Conservation (phyloP, 2,888 invertebrate genomes). For the Heliconius ismenius region DNA sequence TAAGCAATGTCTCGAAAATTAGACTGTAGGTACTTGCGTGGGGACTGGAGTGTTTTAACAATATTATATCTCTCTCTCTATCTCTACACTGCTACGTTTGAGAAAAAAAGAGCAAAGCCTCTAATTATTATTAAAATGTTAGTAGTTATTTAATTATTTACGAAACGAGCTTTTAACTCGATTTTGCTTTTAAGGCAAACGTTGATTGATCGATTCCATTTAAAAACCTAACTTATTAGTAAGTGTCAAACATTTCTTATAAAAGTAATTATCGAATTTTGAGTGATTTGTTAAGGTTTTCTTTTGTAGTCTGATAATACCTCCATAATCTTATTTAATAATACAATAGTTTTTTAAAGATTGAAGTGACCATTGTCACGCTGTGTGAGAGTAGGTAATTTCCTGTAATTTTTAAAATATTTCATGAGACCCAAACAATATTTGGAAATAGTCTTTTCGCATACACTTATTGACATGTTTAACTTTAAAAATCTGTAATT, state of each 20-base stretch:
- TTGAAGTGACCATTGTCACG: too few species aligned
- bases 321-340: too few species aligned
- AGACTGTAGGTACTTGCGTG: too few species aligned
- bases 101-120: neutral
- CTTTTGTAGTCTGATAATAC: neutral
- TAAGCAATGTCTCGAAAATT: neutral
- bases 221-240: neutral
- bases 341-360: too few species aligned
- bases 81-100: too few species aligned
- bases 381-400: too few species aligned
- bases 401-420: too few species aligned
- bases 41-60: neutral
- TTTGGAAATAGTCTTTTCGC: too few species aligned
- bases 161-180: slow-evolving; percentile 7
- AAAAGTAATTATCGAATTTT: neutral
- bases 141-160: neutral
- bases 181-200: slow-evolving; percentile 5
- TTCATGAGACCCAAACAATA: too few species aligned
- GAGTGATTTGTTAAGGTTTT: neutral
- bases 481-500: neutral
- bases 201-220: slow-evolving; percentile 11
- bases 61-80: too few species aligned
- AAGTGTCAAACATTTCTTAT: neutral
- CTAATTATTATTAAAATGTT: neutral
- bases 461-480: neutral